Percentiles rank a stretch among this genome's conserved stretches.
Evolutionary conservation across 2,797 vertebrate genomes (phyloP).

Genomic region (Iguana delicatissima): DNA sequence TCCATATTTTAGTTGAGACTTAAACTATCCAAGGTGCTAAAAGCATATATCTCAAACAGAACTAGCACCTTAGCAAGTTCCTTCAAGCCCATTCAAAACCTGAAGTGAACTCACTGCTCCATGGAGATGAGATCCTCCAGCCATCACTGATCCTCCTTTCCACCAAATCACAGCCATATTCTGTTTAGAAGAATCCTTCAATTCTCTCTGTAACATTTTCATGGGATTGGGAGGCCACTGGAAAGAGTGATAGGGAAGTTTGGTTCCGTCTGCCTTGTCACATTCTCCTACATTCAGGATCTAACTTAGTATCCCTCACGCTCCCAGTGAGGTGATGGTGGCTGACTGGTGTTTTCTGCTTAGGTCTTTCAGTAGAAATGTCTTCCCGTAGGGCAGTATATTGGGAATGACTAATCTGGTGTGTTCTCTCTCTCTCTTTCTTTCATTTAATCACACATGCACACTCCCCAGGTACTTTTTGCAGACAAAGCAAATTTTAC

Average conservation of each 20-base stretch:
- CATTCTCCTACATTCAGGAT: neutral
- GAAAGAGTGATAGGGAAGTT: neutral
- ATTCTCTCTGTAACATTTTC: neutral
- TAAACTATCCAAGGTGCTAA: too few relatives aligned
- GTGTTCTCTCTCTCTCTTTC: neutral
- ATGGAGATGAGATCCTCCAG: too few relatives aligned
- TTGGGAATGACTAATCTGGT: neutral
- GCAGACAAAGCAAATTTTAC: conserved; percentile 6
- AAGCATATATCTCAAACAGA: too few relatives aligned
- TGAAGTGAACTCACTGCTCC: too few relatives aligned
- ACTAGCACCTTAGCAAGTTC: too few relatives aligned
- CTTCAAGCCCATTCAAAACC: too few relatives aligned
- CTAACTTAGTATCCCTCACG: neutral
- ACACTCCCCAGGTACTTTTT: neutral
- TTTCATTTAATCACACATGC: neutral
- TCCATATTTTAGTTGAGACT: too few relatives aligned
- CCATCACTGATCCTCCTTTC: too few relatives aligned
- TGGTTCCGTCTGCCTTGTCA: neutral
- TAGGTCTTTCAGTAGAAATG: neutral
- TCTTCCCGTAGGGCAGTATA: neutral
- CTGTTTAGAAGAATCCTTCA: neutral
- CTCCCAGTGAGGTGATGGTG: neutral
- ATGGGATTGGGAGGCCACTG: too few relatives aligned
- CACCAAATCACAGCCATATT: neutral
- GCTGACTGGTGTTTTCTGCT: neutral